Evolutionary conservation across 2,888 invertebrate genomes (phyloP).

Genomic region (Phyllotreta striolata): DNA sequence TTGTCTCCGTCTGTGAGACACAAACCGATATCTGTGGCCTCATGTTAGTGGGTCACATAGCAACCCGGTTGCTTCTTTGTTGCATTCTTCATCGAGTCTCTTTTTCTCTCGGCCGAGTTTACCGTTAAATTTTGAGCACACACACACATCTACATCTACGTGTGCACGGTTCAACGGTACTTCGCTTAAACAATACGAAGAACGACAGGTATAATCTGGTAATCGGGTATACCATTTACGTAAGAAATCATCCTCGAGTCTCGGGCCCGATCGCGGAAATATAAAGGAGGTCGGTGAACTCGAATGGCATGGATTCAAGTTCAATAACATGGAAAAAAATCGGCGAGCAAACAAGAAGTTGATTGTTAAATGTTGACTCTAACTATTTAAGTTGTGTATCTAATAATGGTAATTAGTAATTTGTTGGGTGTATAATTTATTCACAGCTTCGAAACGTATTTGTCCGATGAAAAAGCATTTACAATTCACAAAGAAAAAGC

Average conservation of each 20-base stretch:
- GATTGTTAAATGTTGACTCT: too few species aligned
- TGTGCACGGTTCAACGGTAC: slow-evolving; percentile 15
- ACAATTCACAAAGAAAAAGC: too few species aligned
- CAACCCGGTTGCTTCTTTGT: slow-evolving; percentile 20
- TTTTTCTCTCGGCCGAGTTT: slow-evolving; percentile 7
- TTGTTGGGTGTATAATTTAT: too few species aligned
- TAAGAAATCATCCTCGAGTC: slow-evolving; percentile 28
- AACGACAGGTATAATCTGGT: slow-evolving; percentile 16
- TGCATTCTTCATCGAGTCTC: not conserved
- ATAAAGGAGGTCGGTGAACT: slow-evolving; percentile 25
- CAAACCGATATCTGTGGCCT: not conserved
- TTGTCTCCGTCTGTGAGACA: too few species aligned
- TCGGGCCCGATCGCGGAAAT: slow-evolving; percentile 16
- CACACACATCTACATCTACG: slow-evolving; percentile 2
- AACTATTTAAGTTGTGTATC: too few species aligned
- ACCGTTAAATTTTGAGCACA: slow-evolving; percentile 25
- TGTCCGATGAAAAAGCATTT: too few species aligned
- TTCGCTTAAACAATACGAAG: slow-evolving; percentile 12
- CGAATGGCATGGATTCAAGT: slow-evolving; percentile 19
- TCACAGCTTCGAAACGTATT: too few species aligned
- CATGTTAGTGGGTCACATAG: slow-evolving; percentile 26
- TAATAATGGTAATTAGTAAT: too few species aligned
- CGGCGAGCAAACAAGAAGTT: too few species aligned
- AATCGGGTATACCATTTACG: slow-evolving; percentile 27
- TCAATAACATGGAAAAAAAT: too few species aligned